Base-by-base conservation (phyloP, 2,113 vertebrate species). In the Corydoras maculifer region DNA sequence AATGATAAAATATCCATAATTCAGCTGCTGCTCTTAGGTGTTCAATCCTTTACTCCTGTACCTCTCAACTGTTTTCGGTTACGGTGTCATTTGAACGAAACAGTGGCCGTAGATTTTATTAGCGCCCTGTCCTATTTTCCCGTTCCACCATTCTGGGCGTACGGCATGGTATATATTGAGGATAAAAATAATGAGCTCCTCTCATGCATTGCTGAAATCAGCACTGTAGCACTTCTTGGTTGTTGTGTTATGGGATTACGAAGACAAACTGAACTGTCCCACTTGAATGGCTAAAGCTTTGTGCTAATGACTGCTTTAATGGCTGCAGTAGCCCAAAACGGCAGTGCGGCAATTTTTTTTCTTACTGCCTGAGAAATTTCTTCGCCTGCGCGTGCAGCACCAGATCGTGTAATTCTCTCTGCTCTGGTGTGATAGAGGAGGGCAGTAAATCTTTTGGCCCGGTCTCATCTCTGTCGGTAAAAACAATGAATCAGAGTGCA, bases 271-370 rank as follows among this genome's bases (percentile, higher is more conserved):
- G 43, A 62, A 18, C 51, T 3, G 8, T 29, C 58, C 31, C n/a
- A 55, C 14, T 64, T 12, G 9, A 67, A 65, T 31, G 35, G 29
- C 31, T 69, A 53, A 30, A 57, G 80, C 75, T 80, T 43, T 62
- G 14, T 80, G 76, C 79, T 85, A 80, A 84, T 80, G 74, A 78
- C 69, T 32, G 12, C 62, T 76, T 75, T 85, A 82, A 84, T 83
- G 81, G 79, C 73, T 75, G 77, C 79, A 76, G 69, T 77, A 82
- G 78, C 75, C 72, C 48, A 58, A n/a, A 69, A 30, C 5, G 49
- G n/a, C 57, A 66, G 12, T 66, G 65, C 67, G 30, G 58, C 25
- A 49, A 50, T 9, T 72, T 67, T 65, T 50, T 13, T 72, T 71
- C 71, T 60, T 12, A 57, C 25, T 63, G 31, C n/a, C 55, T 57